phyloP scores from a whole-genome alignment of 2,888 invertebrate genomes.

The Amaurobius ferox region DNA sequence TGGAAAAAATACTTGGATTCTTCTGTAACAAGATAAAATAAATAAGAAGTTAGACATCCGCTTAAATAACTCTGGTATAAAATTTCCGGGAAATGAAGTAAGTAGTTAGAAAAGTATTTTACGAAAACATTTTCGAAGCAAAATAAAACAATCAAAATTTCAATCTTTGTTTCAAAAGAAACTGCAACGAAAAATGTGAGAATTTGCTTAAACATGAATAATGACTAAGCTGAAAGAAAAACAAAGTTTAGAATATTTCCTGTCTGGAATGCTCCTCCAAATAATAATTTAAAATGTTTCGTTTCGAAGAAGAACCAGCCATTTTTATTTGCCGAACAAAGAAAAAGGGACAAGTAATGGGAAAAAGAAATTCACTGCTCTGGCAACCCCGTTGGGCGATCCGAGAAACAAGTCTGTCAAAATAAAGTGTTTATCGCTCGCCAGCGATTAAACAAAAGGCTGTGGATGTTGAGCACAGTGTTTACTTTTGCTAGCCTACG shows the following conservation, averaged over 20 bases:
- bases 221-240: background rate
- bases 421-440: conserved; percentile 65
- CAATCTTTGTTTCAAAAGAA: no score
- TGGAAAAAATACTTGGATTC: no score
- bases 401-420: conserved; percentile 41
- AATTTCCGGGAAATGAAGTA: no score
- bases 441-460: conserved; percentile 60
- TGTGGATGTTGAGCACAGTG: conserved; percentile 24
- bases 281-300: conserved; percentile 8
- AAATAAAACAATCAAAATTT: no score
- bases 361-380: conserved; percentile 30
- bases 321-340: conserved; percentile 60
- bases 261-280: background rate
- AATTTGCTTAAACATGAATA: background rate
- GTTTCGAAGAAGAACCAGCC: conserved; percentile 19
- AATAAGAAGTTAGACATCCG: no score
- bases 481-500: conserved; percentile 23
- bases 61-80: no score
- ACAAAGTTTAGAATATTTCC: background rate
- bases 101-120: no score
- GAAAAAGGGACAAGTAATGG: conserved; percentile 55
- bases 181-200: no score
- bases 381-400: conserved; percentile 48
- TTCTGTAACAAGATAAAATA: no score
- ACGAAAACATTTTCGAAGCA: no score